Conservation (phyloP, 2,113 vertebrate species). For the Phocoena sinus region DNA sequence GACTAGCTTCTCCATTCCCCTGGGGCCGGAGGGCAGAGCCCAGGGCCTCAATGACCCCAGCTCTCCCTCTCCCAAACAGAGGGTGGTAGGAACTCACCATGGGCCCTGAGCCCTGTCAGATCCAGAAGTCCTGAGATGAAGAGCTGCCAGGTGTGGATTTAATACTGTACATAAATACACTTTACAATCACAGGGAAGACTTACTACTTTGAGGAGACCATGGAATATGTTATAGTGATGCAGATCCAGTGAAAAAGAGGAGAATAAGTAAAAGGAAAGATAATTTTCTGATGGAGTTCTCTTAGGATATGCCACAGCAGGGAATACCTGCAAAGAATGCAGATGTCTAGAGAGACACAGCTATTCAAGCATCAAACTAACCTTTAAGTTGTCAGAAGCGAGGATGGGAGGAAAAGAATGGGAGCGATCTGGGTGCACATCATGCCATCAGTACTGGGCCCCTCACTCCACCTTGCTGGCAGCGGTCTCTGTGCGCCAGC, state of each 20-base stretch:
- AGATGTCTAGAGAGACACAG: slow-evolving; percentile 78
- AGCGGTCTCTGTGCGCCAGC: slow-evolving; percentile 46
- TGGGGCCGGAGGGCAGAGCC: not conserved
- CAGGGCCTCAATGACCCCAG: not conserved
- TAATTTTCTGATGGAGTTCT: slow-evolving; percentile 87
- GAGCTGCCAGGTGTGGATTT: slow-evolving; percentile 62
- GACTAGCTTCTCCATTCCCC: not conserved
- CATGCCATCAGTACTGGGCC: slow-evolving; percentile 64
- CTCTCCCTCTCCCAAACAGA: not conserved
- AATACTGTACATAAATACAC: slow-evolving; percentile 80
- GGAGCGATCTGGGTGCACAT: slow-evolving; percentile 70
- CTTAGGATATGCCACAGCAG: slow-evolving; percentile 83
- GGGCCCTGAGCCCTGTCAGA: not conserved
- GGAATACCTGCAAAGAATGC: slow-evolving; percentile 82
- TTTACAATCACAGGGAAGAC: slow-evolving; percentile 78
- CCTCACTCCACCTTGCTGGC: slow-evolving; percentile 60
- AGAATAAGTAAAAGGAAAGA: slow-evolving; percentile 84
- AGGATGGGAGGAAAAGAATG: slow-evolving; percentile 76
- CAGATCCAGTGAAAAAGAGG: slow-evolving; percentile 84
- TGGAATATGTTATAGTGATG: slow-evolving; percentile 84
- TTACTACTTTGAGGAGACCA: slow-evolving; percentile 75
- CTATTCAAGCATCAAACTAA: slow-evolving; percentile 79
- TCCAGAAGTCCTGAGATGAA: slow-evolving; percentile 44
- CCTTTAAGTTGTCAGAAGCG: slow-evolving; percentile 81
- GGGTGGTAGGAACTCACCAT: not conserved